Evolutionary conservation across 2,888 invertebrate species (phyloP), one percentile per base, ranked within the genome.

Genomic region (Erebia ligea): DNA sequence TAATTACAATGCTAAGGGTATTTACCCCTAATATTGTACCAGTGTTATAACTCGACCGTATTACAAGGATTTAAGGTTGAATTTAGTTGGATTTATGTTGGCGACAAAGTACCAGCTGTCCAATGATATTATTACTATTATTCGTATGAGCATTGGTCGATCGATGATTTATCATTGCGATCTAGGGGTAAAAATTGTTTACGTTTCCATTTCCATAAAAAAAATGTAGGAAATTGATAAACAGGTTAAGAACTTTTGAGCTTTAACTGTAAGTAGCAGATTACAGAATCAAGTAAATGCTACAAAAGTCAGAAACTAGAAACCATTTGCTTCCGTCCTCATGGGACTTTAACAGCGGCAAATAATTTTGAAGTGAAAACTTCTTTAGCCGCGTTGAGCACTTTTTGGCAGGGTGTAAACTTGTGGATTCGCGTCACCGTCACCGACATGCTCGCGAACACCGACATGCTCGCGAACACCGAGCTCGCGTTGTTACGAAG

Each of bases 1-100:
- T 78, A 79, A 80, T 79, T 79, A 72, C 34, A 6, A 73, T 70
- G 59, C 70, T 70, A 76, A 72, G 78, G 79, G 77, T 78, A 77
- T 75, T 75, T 75, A 77, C 76, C 77, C 75, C 74, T 59, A 64
- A 17, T 69, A 68, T 66, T 56, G 61, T 58, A 65, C 58, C 56
- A 17, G 62, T 66, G 34, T 66, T 61, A 61, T 11, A 48, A 56
- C 59, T 58, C 4, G 34, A 45, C 56, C 59, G 50, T 75, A 73
- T 72, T 52, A 8, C 50, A 65, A 59, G 11, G 58, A 48, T 13
- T 11, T 68, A 75, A 66, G 62, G 69, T 67, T 56, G 10, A 9
- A 67, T 54, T 13, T 64, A 15, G 67, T 21, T 56, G 65, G 64
- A 64, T 69, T 69, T 62, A 50, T 42, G 42, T 66, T 67, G 63